These are phyloP conservation scores for Tenthredo scrophulariae DNA, from an alignment of 2,888 invertebrate genomes.

Conservation along the genomic window DNA sequence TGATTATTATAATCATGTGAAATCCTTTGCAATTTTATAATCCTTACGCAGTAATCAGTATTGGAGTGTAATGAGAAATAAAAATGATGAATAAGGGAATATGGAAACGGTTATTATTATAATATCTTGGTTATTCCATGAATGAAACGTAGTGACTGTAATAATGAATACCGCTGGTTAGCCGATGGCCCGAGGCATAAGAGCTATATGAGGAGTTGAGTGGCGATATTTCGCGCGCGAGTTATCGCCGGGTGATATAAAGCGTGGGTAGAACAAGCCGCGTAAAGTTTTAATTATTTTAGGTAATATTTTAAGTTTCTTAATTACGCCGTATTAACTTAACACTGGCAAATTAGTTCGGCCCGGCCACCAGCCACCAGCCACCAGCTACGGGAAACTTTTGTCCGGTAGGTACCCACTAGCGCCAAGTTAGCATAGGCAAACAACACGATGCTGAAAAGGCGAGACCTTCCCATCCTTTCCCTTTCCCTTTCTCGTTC, in stretches of 20 bases:
- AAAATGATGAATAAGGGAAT: too few relatives aligned
- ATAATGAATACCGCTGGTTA: neutral
- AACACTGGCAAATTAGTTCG: conserved; percentile 51
- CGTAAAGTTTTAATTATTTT: conserved; percentile 50
- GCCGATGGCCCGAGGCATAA: neutral
- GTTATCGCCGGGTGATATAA: conserved; percentile 39
- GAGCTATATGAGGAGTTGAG: neutral
- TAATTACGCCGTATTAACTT: conserved; percentile 51
- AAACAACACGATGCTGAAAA: conserved; percentile 12
- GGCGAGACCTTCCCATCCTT: neutral
- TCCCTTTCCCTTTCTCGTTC: neutral
- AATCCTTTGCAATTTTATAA: neutral
- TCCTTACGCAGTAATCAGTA: neutral
- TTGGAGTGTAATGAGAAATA: neutral
- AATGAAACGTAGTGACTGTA: neutral
- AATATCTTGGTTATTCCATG: neutral
- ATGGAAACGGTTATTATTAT: neutral
- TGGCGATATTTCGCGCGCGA: conserved; percentile 30
- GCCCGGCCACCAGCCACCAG: neutral
- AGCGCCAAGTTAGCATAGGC: conserved; percentile 19
- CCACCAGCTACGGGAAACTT: neutral
- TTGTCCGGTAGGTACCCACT: neutral
- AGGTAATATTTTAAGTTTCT: conserved; percentile 45
- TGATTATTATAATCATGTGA: neutral
- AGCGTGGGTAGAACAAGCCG: conserved; percentile 35